phyloP scores from a whole-genome alignment of 2,888 invertebrate species.

The Nomada goodeniana region DNA sequence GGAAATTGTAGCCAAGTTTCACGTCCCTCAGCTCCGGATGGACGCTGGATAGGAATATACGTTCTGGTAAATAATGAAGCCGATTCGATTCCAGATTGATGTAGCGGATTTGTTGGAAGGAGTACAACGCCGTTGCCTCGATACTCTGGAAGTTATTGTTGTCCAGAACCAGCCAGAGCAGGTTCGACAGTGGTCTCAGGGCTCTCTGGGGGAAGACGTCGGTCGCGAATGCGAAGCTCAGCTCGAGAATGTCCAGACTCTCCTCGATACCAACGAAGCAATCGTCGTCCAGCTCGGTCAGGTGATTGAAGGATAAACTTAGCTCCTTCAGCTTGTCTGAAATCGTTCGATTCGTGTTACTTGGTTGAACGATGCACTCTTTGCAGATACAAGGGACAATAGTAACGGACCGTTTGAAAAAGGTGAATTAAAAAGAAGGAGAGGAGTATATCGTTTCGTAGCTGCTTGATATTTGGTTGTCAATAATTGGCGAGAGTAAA shows the following conservation, averaged over 20 bases:
- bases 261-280: slow-evolving; percentile 92
- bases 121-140: slow-evolving; percentile 89
- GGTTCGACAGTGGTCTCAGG: slow-evolving; percentile 89
- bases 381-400: no score
- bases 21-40: slow-evolving; percentile 91
- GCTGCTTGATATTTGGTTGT: no score
- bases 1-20: slow-evolving; percentile 92
- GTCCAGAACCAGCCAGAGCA: slow-evolving; percentile 94
- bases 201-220: slow-evolving; percentile 92
- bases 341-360: slow-evolving; percentile 2
- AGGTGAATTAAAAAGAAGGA: no score
- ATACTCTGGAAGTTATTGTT: slow-evolving; percentile 93
- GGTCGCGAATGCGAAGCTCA: slow-evolving; percentile 93
- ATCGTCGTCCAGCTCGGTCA: slow-evolving; percentile 92
- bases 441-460: no score
- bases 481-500: no score
- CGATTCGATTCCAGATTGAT: slow-evolving; percentile 95
- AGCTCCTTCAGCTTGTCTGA: slow-evolving; percentile 92
- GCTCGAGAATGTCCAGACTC: slow-evolving; percentile 92
- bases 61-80: slow-evolving; percentile 89
- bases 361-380: no score
- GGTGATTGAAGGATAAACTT: slow-evolving; percentile 95
- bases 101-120: slow-evolving; percentile 87
- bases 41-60: slow-evolving; percentile 88
- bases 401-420: no score